These are phyloP conservation scores for Glareola pratincola DNA, from an alignment of 2,113 vertebrate genomes.

Conservation along the genomic window DNA sequence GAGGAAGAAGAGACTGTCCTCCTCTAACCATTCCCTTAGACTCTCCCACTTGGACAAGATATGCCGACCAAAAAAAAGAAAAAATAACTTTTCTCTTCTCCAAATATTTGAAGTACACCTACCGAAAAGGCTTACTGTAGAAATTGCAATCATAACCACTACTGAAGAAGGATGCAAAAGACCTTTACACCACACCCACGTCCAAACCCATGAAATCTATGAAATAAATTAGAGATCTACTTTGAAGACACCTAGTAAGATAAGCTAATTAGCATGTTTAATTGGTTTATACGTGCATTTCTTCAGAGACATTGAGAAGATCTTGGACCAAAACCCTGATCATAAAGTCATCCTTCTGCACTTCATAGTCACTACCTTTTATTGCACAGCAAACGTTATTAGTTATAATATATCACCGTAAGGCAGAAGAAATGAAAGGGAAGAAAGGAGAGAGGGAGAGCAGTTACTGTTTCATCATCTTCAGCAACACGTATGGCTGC, in stretches of 20 bases:
- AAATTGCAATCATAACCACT: fast-evolving
- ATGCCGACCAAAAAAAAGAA: neutral
- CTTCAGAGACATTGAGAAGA: neutral
- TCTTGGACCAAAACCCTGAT: neutral
- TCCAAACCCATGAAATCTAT: neutral
- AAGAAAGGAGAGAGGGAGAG: neutral
- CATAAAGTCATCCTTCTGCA: neutral
- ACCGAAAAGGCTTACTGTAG: neutral
- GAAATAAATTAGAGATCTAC: neutral
- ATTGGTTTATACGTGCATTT: neutral
- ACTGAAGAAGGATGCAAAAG: neutral
- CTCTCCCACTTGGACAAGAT: neutral
- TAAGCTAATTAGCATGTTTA: neutral
- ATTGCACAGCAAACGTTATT: neutral
- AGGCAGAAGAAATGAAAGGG: neutral
- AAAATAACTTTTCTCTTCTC: neutral
- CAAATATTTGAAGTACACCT: neutral
- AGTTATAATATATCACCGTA: neutral
- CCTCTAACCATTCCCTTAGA: neutral
- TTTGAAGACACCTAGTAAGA: neutral
- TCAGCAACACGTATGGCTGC: fast-evolving
- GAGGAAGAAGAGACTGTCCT: neutral
- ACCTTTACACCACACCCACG: neutral
- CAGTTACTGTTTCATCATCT: neutral
- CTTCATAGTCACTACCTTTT: neutral